A percentile compares a stretch with the other conserved stretches of the same genome.
phyloP scores from a whole-genome alignment of 2,113 vertebrate genomes.

The Arizona elegans region DNA sequence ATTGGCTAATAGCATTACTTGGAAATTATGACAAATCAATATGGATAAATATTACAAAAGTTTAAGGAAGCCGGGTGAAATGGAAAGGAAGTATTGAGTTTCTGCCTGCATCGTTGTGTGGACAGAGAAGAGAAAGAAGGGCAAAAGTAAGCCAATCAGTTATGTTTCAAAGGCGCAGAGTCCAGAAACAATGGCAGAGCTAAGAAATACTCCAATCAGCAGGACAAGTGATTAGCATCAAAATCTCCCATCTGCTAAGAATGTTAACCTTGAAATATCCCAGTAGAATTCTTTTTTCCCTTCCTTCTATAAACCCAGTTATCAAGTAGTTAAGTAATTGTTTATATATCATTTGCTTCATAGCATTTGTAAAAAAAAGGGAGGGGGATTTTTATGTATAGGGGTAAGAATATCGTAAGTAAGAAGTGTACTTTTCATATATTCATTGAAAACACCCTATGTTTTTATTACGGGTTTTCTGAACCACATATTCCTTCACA shows the following conservation, averaged over 20 bases:
- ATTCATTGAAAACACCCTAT: background rate
- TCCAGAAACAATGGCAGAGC: background rate
- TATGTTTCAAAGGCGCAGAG: background rate
- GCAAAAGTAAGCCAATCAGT: conserved; percentile 22
- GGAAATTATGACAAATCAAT: conserved; percentile 30
- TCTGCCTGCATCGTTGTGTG: background rate
- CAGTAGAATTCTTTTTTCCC: background rate
- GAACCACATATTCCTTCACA: background rate
- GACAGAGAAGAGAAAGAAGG: background rate
- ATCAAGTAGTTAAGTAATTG: background rate
- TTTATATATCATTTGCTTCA: background rate
- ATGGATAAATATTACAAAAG: conserved; percentile 28
- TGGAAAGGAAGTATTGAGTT: conserved; percentile 23
- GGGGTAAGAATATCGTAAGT: background rate
- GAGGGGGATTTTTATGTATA: background rate
- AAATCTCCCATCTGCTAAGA: background rate
- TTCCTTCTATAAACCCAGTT: background rate
- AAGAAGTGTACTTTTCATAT: background rate
- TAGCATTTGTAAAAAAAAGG: background rate
- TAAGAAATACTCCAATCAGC: background rate
- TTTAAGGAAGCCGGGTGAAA: background rate
- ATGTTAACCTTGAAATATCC: background rate
- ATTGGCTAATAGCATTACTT: conserved; percentile 22
- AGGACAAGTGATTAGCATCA: background rate
- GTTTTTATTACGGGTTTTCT: background rate